Evolutionary conservation across 2,888 invertebrate genomes (phyloP).

Genomic region (Trilocha varians): DNA sequence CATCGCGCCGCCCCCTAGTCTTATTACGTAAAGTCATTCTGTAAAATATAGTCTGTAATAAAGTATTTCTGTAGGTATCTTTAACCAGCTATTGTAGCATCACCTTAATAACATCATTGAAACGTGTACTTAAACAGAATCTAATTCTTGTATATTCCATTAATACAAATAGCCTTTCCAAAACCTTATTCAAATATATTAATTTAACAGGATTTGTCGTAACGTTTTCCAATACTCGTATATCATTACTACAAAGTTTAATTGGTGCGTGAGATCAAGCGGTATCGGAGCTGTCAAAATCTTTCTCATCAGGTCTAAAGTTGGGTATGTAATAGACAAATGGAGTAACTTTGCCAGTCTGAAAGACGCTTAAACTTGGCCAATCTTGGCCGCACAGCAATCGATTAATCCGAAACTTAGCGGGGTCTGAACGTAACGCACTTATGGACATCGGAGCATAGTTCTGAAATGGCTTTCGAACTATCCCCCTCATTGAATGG

Average conservation of each 20-base stretch:
- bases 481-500: constrained; percentile 17
- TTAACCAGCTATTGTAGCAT: too few species aligned
- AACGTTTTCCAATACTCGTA: too few species aligned
- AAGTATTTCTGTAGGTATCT: too few species aligned
- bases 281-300: constrained; percentile 22
- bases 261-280: constrained; percentile 10
- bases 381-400: constrained; percentile 45
- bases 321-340: constrained; percentile 41
- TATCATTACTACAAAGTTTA: background rate
- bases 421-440: constrained; percentile 34
- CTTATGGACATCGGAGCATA: constrained; percentile 30
- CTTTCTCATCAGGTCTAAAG: constrained; percentile 30
- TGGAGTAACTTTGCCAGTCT: constrained; percentile 39
- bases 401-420: constrained; percentile 56
- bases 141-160: too few species aligned
- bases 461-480: constrained; percentile 26
- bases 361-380: constrained; percentile 45
- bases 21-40: too few species aligned
- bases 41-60: too few species aligned
- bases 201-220: too few species aligned
- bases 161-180: too few species aligned
- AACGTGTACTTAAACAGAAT: too few species aligned
- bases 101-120: too few species aligned
- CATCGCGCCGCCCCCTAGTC: too few species aligned
- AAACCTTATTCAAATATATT: too few species aligned